phyloP scores from a whole-genome alignment of 2,113 vertebrate species.

The Thamnophis sirtalis region DNA sequence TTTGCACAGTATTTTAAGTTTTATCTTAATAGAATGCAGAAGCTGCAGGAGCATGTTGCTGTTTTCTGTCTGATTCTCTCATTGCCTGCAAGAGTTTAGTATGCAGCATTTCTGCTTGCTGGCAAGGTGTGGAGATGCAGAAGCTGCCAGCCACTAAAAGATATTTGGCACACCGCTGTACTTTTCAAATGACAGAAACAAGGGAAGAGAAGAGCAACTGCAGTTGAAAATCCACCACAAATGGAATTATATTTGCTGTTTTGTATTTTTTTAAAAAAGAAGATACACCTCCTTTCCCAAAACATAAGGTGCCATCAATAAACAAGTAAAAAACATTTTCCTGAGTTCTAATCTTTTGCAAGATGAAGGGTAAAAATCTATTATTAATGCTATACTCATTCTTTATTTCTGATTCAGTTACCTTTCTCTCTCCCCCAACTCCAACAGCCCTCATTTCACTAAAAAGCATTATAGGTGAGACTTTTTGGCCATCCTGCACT shows the following conservation, averaged over 20 bases:
- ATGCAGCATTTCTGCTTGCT: conserved; percentile 51
- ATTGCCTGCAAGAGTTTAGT: conserved; percentile 51
- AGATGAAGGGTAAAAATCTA: conserved; percentile 20
- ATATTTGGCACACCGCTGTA: conserved; percentile 28
- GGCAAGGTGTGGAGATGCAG: conserved; percentile 50
- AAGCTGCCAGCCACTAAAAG: conserved; percentile 55
- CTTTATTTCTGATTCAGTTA: conserved; percentile 21
- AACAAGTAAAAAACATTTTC: conserved; percentile 4
- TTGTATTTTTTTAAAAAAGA: neutral
- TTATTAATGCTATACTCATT: conserved; percentile 40
- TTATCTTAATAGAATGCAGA: conserved; percentile 45
- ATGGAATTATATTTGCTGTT: conserved; percentile 20
- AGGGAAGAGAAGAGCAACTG: conserved; percentile 15
- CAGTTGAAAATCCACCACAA: conserved; percentile 33
- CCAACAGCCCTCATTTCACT: conserved; percentile 21
- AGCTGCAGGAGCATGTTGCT: conserved; percentile 34
- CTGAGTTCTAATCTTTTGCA: conserved; percentile 17
- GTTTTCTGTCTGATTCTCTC: conserved; percentile 41
- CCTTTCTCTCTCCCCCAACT: neutral
- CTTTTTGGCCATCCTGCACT: neutral
- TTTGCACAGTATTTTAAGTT: conserved; percentile 57
- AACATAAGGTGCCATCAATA: conserved; percentile 28
- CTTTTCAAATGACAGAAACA: conserved; percentile 54
- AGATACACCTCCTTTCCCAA: neutral
- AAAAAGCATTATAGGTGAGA: conserved; percentile 15